Percentiles rank a stretch among this genome's conserved stretches.
Conservation (phyloP, 2,113 vertebrate genomes). For the Clupea harengus region DNA sequence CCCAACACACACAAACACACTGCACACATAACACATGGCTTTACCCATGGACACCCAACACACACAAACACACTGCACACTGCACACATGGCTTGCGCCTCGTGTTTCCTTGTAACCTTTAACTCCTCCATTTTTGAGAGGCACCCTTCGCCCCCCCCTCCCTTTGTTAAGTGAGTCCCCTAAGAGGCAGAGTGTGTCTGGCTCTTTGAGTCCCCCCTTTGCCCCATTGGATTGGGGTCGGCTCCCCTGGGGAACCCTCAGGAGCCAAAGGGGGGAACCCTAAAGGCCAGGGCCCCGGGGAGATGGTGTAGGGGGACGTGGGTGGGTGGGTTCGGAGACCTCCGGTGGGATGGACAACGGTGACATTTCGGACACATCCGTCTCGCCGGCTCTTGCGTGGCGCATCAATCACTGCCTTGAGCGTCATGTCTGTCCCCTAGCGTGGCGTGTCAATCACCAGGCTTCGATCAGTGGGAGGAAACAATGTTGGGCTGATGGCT, state of each 20-base stretch:
- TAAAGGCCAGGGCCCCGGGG: slow-evolving; percentile 28
- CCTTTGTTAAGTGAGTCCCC: not conserved
- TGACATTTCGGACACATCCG: slow-evolving; percentile 23
- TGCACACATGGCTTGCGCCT: not conserved
- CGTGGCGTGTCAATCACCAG: slow-evolving; percentile 6
- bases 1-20: too few species aligned
- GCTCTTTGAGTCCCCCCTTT: not conserved
- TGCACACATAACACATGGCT: not conserved
- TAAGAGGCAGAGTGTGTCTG: not conserved
- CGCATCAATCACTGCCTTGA: not conserved
- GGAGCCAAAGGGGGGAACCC: not conserved
- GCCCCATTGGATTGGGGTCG: slow-evolving; percentile 16
- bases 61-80: too few species aligned
- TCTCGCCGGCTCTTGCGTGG: not conserved
- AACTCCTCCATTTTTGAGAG: not conserved
- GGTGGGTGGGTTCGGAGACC: not conserved
- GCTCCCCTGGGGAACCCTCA: slow-evolving; percentile 26
- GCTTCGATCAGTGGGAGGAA: not conserved
- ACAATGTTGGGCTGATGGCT: not conserved
- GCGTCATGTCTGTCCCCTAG: not conserved
- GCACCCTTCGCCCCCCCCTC: not conserved
- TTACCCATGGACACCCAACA: not conserved
- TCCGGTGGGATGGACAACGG: not conserved
- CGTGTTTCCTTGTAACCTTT: not conserved
- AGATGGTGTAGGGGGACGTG: not conserved